These are phyloP conservation scores for Bradypodion pumilum DNA, from an alignment of 2,797 vertebrate species.

Conservation along the genomic window DNA sequence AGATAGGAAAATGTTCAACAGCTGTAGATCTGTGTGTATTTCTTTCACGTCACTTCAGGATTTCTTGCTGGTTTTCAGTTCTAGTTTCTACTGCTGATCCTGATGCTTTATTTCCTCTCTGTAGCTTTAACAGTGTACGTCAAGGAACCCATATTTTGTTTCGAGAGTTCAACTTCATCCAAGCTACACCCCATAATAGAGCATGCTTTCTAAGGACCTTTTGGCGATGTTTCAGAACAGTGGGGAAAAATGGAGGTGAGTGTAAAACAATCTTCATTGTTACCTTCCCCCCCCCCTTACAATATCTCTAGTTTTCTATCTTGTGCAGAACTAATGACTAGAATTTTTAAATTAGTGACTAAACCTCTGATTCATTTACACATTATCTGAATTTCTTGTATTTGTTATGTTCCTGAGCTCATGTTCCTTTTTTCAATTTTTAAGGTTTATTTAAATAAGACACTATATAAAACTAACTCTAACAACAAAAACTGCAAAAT, in stretches of 20 bases:
- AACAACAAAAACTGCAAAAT: too few species aligned
- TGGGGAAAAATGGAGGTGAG: constrained; percentile 93
- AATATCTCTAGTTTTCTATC: neutral
- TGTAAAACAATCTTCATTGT: constrained; percentile 1
- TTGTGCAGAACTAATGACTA: neutral
- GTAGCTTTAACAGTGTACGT: constrained; percentile 93
- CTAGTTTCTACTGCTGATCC: constrained; percentile 43
- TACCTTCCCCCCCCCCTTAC: neutral
- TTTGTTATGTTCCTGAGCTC: neutral
- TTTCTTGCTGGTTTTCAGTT: constrained; percentile 49
- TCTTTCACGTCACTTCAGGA: constrained; percentile 36
- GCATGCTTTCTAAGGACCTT: constrained; percentile 90
- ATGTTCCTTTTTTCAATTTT: too few species aligned
- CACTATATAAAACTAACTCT: too few species aligned
- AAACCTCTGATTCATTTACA: constrained; percentile 32
- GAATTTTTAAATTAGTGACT: neutral
- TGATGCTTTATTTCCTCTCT: constrained; percentile 60
- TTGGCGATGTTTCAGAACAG: constrained; percentile 94
- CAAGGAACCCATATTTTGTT: constrained; percentile 95
- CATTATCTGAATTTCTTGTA: constrained; percentile 15
- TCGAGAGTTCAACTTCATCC: constrained; percentile 92
- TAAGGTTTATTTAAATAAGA: too few species aligned
- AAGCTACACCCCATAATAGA: constrained; percentile 91
- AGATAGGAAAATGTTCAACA: constrained; percentile 13
- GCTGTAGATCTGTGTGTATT: constrained; percentile 31